Evolutionary conservation across 2,888 invertebrate species (phyloP).

Genomic region (Apodemia hepburni): DNA sequence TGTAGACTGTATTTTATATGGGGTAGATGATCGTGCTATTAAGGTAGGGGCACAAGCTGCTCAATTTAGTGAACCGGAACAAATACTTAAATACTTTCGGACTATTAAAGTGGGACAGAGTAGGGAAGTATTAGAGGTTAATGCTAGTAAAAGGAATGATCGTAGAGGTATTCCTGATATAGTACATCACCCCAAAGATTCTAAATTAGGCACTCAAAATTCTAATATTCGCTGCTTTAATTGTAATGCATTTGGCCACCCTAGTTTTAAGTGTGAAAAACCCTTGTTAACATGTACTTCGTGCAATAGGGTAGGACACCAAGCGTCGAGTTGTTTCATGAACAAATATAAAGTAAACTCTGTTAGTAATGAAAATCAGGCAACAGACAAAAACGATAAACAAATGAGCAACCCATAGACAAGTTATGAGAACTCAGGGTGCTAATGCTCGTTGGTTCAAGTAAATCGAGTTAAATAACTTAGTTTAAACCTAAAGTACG

Average conservation of each 20-base stretch:
- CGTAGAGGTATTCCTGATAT: background rate
- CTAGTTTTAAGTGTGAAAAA: slow-evolving; percentile 8
- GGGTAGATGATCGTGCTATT: slow-evolving; percentile 27
- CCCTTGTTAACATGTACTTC: background rate
- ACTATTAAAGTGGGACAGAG: slow-evolving; percentile 20
- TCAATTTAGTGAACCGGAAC: slow-evolving; percentile 23
- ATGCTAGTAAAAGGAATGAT: background rate
- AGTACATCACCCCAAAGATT: background rate
- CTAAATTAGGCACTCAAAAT: background rate
- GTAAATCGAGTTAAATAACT: background rate
- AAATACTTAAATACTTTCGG: slow-evolving; percentile 26
- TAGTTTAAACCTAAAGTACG: background rate
- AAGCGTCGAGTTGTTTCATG: background rate
- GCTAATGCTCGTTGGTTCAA: background rate
- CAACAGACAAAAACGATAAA: background rate
- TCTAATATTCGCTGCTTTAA: background rate
- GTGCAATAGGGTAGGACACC: slow-evolving; percentile 11
- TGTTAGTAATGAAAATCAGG: background rate
- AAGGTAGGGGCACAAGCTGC: slow-evolving; percentile 30
- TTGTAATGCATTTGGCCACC: background rate
- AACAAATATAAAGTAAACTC: background rate
- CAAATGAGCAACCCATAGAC: background rate
- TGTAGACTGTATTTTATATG: slow-evolving; percentile 26
- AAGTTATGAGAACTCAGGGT: background rate
- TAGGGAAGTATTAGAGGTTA: background rate